Conservation (phyloP, 2,797 vertebrate genomes). For the Emydoidea blandingii region DNA sequence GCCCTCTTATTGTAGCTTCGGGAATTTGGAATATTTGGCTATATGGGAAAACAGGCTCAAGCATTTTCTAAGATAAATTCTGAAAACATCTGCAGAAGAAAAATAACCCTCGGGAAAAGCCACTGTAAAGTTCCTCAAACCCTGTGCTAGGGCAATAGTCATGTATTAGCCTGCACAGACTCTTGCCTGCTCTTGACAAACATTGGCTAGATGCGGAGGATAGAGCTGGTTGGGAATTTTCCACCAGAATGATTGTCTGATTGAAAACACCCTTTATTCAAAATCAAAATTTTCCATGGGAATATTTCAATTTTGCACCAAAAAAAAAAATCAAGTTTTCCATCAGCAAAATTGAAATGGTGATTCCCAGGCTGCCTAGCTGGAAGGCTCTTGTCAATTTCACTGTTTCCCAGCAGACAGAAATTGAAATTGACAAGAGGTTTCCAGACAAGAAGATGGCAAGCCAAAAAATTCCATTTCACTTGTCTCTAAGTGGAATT, state of each 20-base stretch:
- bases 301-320: background rate
- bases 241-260: background rate
- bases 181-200: background rate
- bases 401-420: no score
- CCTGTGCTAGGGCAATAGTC: background rate
- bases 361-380: constrained; percentile 16
- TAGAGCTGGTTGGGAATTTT: background rate
- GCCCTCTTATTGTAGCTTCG: background rate
- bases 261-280: background rate
- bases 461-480: background rate
- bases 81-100: background rate
- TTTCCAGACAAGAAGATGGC: background rate
- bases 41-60: background rate
- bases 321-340: background rate
- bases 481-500: background rate
- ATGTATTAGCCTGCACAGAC: background rate
- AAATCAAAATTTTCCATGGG: background rate
- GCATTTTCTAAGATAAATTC: background rate
- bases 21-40: background rate
- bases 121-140: background rate
- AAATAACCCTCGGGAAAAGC: background rate
- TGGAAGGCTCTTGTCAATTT: background rate
- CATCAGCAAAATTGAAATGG: constrained; percentile 4
- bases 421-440: background rate
- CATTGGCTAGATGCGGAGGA: background rate